Evolutionary conservation across 2,888 invertebrate species (phyloP), one percentile per base, ranked within the genome.

Genomic region (Altica lythri): DNA sequence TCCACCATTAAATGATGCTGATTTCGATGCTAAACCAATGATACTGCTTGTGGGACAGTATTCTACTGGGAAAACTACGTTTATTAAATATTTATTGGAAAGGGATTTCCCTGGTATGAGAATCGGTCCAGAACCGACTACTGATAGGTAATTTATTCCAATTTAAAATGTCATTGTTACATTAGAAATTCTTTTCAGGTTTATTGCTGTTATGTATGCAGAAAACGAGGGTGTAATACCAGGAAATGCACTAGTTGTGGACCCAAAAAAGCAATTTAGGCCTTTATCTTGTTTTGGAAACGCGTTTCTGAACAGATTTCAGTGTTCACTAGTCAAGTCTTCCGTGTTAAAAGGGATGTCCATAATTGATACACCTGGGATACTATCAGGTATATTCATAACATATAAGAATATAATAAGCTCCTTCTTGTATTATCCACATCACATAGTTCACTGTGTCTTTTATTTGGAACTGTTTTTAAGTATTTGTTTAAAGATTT

Each of bases 91-190:
- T 77, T 80, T 99, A 40, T 79, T 99, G 61, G 92, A 92, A 73
- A 81, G 86, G 70, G 97, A 99, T 68, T 99, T 98, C 73, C 98
- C 98, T 12, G 98, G 98, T 32, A 97, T 99, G 68, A 84, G 98
- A 53, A 98, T 99, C 69, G 98, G 98, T 0, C 98, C 98, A 1
- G 98, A 99, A 78, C 98, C 98, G n/a, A 99, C 98, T 1, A 99
- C 98, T 3, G 98, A 99, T 78, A 85, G 95, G 59, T 57, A 14
- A 9, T 48, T 45, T 9, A 12, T 14, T 17, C 14, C 37, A 17
- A 4, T n/a, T n/a, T n/a, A n/a, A n/a, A n/a, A n/a, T n/a, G n/a
- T n/a, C n/a, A n/a, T n/a, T n/a, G n/a, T n/a, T n/a, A n/a, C n/a
- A n/a, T n/a, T n/a, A n/a, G n/a, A n/a, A n/a, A n/a, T 19, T 46